A percentile compares a stretch with the other conserved stretches of the same genome.
Evolutionary conservation across 2,888 invertebrate genomes (phyloP).

Genomic region (Trissonchulus sp.): DNA sequence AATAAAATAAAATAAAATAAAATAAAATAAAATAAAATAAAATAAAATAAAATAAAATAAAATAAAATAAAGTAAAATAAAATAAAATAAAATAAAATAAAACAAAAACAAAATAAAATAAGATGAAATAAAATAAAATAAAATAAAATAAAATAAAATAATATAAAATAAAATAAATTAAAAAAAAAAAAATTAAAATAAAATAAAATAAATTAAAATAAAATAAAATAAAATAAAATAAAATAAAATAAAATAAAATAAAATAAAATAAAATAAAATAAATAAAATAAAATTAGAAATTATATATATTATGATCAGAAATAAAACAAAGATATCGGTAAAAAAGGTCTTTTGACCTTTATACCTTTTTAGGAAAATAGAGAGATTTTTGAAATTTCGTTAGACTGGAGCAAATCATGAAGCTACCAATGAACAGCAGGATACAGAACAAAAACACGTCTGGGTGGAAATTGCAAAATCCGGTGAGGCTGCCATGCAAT

Average conservation of each 20-base stretch:
- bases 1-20: neutral
- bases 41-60: neutral
- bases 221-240: neutral
- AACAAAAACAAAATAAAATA: neutral
- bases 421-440: conserved; percentile 52
- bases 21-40: neutral
- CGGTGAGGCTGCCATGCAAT: conserved; percentile 37
- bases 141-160: no score
- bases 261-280: neutral
- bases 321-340: neutral
- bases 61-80: neutral
- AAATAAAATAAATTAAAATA: neutral
- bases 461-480: conserved; percentile 44
- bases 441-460: conserved; percentile 53
- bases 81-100: neutral
- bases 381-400: conserved; percentile 45
- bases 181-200: neutral
- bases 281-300: neutral
- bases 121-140: neutral
- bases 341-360: neutral
- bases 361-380: conserved; percentile 48
- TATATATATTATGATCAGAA: neutral
- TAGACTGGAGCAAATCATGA: conserved; percentile 49
- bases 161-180: neutral
- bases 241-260: neutral